Conservation (phyloP, 2,797 vertebrate species). For the Urosaurus nigricauda region DNA sequence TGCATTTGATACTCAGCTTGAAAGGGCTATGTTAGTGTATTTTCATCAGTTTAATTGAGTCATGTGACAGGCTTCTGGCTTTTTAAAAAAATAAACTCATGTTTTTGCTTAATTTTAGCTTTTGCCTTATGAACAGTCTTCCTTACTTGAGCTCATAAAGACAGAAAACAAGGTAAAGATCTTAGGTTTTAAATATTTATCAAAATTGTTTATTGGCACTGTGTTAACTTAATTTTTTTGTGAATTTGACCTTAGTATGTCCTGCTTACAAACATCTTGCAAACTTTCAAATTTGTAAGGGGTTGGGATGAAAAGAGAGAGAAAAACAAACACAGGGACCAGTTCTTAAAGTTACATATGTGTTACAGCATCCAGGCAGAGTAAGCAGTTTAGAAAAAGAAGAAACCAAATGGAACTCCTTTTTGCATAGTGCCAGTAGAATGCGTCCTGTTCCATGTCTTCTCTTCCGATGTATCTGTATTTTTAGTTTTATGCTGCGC, state of each 20-base stretch:
- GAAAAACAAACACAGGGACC: background rate
- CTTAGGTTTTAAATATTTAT: conserved; percentile 26
- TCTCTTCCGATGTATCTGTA: background rate
- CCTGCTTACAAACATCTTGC: background rate
- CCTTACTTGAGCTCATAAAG: conserved; percentile 95
- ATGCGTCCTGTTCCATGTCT: background rate
- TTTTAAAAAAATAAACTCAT: conserved; percentile 15
- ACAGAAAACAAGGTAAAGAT: conserved; percentile 95
- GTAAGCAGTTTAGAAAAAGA: background rate
- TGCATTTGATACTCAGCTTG: conserved; percentile 28
- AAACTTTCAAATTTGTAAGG: too few relatives aligned
- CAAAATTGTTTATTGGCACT: background rate
- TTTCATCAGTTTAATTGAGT: background rate
- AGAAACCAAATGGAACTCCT: background rate
- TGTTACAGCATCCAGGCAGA: background rate
- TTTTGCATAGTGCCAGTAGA: background rate
- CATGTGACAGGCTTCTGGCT: background rate
- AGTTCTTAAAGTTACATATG: background rate
- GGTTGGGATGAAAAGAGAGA: background rate
- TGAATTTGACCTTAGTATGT: background rate
- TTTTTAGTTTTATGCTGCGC: background rate
- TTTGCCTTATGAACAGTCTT: conserved; percentile 95
- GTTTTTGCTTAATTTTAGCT: conserved; percentile 82
- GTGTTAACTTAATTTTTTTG: background rate
- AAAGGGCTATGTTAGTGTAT: background rate